Evolutionary conservation across 2,888 invertebrate species (phyloP).

Genomic region (Cataglyphis livida): DNA sequence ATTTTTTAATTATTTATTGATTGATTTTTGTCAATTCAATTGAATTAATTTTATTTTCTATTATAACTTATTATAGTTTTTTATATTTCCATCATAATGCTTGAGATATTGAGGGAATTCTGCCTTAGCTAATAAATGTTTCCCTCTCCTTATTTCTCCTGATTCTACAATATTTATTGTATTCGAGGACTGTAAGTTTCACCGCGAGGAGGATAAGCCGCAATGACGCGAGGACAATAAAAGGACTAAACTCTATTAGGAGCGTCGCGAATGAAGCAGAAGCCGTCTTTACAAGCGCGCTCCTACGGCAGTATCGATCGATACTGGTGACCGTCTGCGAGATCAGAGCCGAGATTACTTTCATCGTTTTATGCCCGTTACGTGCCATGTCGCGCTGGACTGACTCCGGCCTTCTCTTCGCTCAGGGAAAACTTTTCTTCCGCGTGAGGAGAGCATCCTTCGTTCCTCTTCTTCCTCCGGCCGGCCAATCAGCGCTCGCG

Average conservation of each 20-base stretch:
- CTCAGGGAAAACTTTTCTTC: constrained; percentile 54
- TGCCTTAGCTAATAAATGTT: neutral
- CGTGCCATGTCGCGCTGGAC: constrained; percentile 68
- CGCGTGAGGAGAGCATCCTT: constrained; percentile 54
- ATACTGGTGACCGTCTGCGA: constrained; percentile 65
- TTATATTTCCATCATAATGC: neutral
- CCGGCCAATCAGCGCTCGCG: constrained; percentile 42
- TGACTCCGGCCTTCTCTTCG: constrained; percentile 26
- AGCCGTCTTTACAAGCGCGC: constrained; percentile 25
- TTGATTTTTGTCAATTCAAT: constrained; percentile 2
- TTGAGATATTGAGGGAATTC: neutral
- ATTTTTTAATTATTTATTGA: constrained; percentile 21
- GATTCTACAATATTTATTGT: constrained; percentile 29
- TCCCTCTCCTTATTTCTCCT: neutral
- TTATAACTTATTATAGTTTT: neutral
- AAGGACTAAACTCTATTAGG: constrained; percentile 30
- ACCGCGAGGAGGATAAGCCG: constrained; percentile 2
- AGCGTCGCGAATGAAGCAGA: constrained; percentile 26
- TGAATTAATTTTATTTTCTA: neutral
- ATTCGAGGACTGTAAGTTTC: constrained; percentile 25
- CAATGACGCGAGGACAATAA: constrained; percentile 32
- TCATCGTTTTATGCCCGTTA: constrained; percentile 81
- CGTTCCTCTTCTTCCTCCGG: constrained; percentile 37
- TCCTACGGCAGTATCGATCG: constrained; percentile 16
- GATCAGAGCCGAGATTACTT: constrained; percentile 80